Evolutionary conservation across 1,140 invertebrate species (phyloP).

Genomic region (Argopecten irradians): DNA sequence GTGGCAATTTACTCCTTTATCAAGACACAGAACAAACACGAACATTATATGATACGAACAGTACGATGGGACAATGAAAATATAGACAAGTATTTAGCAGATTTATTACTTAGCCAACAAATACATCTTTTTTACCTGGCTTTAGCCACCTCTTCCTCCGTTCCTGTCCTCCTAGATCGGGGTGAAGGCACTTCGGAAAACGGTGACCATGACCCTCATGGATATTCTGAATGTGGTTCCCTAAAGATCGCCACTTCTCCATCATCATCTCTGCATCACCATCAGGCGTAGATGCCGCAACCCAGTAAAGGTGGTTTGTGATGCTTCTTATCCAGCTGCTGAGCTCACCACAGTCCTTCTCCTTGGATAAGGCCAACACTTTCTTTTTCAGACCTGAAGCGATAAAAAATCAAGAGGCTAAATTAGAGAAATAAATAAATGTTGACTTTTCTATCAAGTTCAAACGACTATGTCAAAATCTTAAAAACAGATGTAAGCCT

Average conservation of each 20-base stretch:
- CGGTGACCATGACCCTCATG: conserved; percentile 44
- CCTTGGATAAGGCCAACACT: conserved; percentile 27
- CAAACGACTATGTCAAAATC: background rate
- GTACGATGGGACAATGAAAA: too few species aligned
- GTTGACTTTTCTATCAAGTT: background rate
- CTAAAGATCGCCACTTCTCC: conserved; percentile 46
- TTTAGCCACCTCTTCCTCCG: too few species aligned
- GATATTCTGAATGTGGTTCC: conserved; percentile 50
- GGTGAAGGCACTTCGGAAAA: conserved; percentile 41
- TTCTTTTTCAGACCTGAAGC: conserved; percentile 40
- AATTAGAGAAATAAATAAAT: background rate
- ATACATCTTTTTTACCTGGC: too few species aligned
- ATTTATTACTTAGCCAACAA: too few species aligned
- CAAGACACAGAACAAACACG: too few species aligned
- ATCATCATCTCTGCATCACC: conserved; percentile 40
- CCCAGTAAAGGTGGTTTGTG: conserved; percentile 54
- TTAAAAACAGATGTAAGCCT: too few species aligned
- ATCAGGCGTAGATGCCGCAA: conserved; percentile 41
- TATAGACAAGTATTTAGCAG: too few species aligned
- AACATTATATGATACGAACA: too few species aligned
- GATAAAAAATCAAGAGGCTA: background rate
- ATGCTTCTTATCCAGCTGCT: conserved; percentile 43
- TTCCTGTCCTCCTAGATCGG: too few species aligned
- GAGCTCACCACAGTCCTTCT: conserved; percentile 33
- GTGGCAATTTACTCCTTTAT: too few species aligned